Conservation (phyloP, 1,140 invertebrate species). For the Dreissena rostriformis region DNA sequence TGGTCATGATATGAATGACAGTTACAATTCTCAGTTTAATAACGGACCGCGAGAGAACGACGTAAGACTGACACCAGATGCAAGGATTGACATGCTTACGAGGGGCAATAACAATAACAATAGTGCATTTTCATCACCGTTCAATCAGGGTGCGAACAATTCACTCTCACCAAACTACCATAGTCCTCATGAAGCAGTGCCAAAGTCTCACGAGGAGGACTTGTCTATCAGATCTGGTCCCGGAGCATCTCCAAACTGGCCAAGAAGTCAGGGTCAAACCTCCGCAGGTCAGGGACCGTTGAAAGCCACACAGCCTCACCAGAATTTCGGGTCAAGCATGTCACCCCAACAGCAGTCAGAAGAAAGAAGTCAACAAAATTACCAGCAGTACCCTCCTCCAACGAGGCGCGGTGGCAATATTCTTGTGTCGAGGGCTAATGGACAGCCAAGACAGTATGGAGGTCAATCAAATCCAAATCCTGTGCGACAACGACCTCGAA, state of each 20-base stretch:
- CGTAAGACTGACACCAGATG: constrained; percentile 50
- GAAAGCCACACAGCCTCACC: constrained; percentile 45
- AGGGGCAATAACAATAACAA: background rate
- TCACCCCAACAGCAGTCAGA: constrained; percentile 22
- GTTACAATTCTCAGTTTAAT: constrained; percentile 34
- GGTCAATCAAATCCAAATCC: constrained; percentile 17
- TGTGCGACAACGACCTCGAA: constrained; percentile 36
- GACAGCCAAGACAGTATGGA: constrained; percentile 40
- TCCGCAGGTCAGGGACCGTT: constrained; percentile 25
- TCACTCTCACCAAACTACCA: constrained; percentile 45
- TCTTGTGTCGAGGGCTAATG: constrained; percentile 39
- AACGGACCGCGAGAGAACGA: constrained; percentile 24
- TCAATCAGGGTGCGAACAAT: background rate
- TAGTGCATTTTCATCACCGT: constrained; percentile 31
- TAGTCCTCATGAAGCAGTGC: constrained; percentile 50
- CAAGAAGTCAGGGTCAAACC: constrained; percentile 29
- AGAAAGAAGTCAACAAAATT: constrained; percentile 2
- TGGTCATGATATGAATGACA: constrained; percentile 12
- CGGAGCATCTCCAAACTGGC: constrained; percentile 28
- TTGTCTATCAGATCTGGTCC: constrained; percentile 49
- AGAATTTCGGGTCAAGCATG: constrained; percentile 36
- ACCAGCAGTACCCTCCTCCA: constrained; percentile 17
- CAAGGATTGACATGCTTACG: constrained; percentile 49
- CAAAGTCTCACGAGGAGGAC: constrained; percentile 46
- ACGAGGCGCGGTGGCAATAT: constrained; percentile 44